Percentiles rank a stretch among this genome's conserved stretches.
Conservation (phyloP, 1,140 invertebrate species). For the Manduca sexta region DNA sequence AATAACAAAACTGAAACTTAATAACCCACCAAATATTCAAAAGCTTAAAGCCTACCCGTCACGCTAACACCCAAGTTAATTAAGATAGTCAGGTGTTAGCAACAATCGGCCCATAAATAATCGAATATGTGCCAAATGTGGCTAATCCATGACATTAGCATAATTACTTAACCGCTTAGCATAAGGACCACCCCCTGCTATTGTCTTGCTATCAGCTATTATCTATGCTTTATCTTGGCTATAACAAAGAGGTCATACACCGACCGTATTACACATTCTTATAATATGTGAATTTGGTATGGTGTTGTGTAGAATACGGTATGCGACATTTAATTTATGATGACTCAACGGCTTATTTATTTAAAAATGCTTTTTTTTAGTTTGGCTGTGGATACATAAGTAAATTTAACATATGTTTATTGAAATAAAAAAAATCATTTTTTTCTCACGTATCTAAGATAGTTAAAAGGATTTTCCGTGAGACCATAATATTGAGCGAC, state of each 20-base stretch:
- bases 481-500: no score
- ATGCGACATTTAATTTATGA: no score
- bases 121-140: background rate
- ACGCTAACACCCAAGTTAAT: background rate
- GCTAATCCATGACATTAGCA: conserved; percentile 7
- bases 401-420: no score
- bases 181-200: conserved; percentile 7
- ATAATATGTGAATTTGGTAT: conserved; percentile 2
- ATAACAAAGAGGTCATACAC: conserved; percentile 5
- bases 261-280: conserved; percentile 4
- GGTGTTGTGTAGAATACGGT: background rate
- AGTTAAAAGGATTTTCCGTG: no score
- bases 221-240: conserved; percentile 3
- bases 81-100: conserved; percentile 1
- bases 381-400: no score
- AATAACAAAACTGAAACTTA: no score
- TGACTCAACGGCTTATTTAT: no score
- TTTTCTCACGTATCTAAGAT: no score
- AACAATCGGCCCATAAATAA: conserved; percentile 2
- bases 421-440: no score
- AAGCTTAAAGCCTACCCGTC: no score
- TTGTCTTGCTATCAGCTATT: conserved; percentile 7
- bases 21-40: no score
- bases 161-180: conserved; percentile 10
- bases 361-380: no score